Percentiles rank a stretch among this genome's conserved stretches.
Evolutionary conservation across 2,888 invertebrate genomes (phyloP).

Genomic region (Noctua comes): DNA sequence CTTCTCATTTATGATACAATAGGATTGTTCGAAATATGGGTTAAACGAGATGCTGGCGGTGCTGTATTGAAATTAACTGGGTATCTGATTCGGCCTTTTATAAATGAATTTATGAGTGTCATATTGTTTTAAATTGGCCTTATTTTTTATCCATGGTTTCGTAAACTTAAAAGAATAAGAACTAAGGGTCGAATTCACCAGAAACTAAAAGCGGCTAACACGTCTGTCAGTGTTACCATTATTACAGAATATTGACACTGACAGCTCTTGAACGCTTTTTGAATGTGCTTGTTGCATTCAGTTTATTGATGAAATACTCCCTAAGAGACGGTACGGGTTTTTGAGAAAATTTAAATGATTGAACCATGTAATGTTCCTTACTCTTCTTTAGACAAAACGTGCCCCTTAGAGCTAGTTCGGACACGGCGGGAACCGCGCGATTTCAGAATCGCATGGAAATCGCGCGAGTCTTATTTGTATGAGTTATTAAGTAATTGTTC

Average conservation of each 20-base stretch:
- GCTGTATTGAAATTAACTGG: not conserved
- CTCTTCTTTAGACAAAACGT: not conserved
- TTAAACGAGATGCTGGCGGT: not conserved
- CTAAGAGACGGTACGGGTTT: not conserved
- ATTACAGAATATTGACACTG: too few species aligned
- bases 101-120: not conserved
- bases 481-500: too few species aligned
- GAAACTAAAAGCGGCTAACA: not conserved
- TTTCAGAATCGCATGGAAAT: too few species aligned
- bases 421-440: too few species aligned
- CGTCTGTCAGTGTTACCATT: not conserved
- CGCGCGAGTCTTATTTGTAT: too few species aligned
- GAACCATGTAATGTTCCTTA: not conserved
- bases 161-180: not conserved
- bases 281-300: not conserved
- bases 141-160: not conserved
- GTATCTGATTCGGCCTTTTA: not conserved
- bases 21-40: slow-evolving; percentile 8
- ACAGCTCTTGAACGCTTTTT: not conserved
- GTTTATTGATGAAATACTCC: not conserved
- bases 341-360: not conserved
- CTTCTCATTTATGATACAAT: slow-evolving; percentile 28
- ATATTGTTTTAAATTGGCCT: not conserved
- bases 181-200: not conserved
- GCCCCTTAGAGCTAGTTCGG: too few species aligned